Percentiles rank a stretch among this genome's conserved stretches.
phyloP scores from a whole-genome alignment of 2,888 invertebrate species.

The Dorcus parallelipipedus region DNA sequence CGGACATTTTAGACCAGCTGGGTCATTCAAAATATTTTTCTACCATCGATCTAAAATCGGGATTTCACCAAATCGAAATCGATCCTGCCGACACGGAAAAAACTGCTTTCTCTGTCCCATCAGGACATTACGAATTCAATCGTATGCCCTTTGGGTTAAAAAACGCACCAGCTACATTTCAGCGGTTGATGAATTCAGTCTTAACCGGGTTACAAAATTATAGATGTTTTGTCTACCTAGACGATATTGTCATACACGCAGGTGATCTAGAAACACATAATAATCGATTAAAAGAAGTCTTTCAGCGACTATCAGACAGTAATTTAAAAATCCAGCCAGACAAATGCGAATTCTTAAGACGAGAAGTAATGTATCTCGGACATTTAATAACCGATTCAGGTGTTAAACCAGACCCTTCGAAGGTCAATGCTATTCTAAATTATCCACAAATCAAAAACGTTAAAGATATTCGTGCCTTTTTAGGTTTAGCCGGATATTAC shows the following conservation, averaged over 20 bases:
- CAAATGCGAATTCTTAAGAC: constrained; percentile 4
- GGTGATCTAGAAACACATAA: constrained; percentile 20
- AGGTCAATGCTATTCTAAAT: constrained; percentile 5
- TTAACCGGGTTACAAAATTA: constrained; percentile 17
- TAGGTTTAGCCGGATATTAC: constrained; percentile 15
- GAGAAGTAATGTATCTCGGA: constrained; percentile 12
- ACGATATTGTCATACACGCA: constrained; percentile 25
- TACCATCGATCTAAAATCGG: too few relatives aligned
- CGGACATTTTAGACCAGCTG: too few relatives aligned
- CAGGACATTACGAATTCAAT: too few relatives aligned
- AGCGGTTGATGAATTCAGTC: constrained; percentile 22
- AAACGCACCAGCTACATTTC: too few relatives aligned
- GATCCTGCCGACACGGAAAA: too few relatives aligned
- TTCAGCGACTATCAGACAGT: neutral
- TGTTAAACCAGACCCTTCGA: constrained; percentile 12
- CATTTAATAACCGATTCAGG: neutral
- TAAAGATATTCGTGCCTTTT: constrained; percentile 14
- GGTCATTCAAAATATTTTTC: too few relatives aligned
- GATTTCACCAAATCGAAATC: too few relatives aligned
- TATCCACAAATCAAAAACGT: constrained; percentile 4
- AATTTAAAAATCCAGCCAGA: constrained; percentile 21
- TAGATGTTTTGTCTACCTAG: constrained; percentile 25
- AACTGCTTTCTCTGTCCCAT: too few relatives aligned
- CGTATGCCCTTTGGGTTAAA: too few relatives aligned
- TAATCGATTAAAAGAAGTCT: constrained; percentile 16